Evolutionary conservation across 2,888 invertebrate species (phyloP).

Genomic region (Tuta absoluta): DNA sequence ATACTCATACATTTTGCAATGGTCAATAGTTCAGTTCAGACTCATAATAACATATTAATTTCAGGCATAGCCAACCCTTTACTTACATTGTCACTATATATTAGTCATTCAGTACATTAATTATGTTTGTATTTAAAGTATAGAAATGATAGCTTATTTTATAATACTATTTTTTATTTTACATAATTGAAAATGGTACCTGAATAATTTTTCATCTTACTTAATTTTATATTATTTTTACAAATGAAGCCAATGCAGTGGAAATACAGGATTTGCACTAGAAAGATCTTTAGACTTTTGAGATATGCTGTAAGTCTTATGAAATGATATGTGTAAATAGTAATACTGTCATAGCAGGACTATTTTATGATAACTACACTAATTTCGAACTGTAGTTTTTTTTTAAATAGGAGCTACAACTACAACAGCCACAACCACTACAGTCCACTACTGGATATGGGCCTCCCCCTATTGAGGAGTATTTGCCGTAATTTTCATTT

Average conservation of each 20-base stretch:
- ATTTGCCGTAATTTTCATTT: no score
- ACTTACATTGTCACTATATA: not conserved
- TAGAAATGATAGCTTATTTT: not conserved
- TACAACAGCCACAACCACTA: no score
- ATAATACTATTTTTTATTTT: not conserved
- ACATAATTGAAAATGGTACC: not conserved
- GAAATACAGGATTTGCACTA: not conserved
- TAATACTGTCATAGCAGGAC: not conserved
- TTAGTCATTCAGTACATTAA: not conserved
- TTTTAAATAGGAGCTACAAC: no score
- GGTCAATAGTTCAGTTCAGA: not conserved
- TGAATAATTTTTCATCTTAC: not conserved
- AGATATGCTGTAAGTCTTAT: conserved; percentile 2
- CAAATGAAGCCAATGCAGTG: not conserved
- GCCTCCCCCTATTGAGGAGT: no score
- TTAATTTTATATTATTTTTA: not conserved
- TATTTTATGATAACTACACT: no score
- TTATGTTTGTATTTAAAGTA: no score
- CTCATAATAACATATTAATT: not conserved
- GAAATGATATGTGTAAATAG: not conserved
- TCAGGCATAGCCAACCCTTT: not conserved
- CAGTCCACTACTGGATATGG: no score
- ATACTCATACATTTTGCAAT: no score
- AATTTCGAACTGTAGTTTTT: no score
- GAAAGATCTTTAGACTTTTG: not conserved